Evolutionary conservation across 2,113 vertebrate genomes (phyloP).

Genomic region (Pterocles gutturalis): DNA sequence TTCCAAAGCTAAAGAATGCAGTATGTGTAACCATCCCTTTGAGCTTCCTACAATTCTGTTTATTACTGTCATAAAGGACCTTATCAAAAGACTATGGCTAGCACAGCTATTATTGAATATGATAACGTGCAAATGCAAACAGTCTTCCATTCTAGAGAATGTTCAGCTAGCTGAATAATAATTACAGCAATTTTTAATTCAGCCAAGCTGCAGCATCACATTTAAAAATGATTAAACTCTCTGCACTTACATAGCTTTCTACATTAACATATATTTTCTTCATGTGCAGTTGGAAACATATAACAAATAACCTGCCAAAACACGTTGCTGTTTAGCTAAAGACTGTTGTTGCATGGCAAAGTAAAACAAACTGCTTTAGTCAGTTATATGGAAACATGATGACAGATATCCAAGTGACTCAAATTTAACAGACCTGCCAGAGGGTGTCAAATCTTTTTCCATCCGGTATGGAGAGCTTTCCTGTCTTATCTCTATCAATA

Average conservation of each 20-base stretch:
- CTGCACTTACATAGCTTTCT: background rate
- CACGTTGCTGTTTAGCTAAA: background rate
- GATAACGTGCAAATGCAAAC: background rate
- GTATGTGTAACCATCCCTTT: background rate
- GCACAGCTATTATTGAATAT: background rate
- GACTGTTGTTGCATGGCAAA: background rate
- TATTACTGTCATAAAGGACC: background rate
- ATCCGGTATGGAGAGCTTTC: conserved; percentile 93
- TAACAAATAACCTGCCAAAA: background rate
- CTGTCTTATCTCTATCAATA: conserved; percentile 88
- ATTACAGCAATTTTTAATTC: background rate
- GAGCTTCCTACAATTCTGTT: background rate
- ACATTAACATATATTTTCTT: background rate
- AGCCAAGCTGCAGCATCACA: background rate
- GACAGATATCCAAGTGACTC: background rate
- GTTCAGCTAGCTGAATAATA: background rate
- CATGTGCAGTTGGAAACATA: background rate
- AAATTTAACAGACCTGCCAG: conserved; percentile 87
- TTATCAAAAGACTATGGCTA: background rate
- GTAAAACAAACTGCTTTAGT: background rate
- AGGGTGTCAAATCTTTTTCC: conserved; percentile 98
- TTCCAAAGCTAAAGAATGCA: background rate
- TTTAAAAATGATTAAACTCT: background rate
- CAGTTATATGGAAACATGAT: background rate
- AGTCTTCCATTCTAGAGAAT: background rate